Evolutionary conservation across 2,113 vertebrate genomes (phyloP), one percentile per base, ranked within the genome.

Genomic region (Copsychus sechellarum): DNA sequence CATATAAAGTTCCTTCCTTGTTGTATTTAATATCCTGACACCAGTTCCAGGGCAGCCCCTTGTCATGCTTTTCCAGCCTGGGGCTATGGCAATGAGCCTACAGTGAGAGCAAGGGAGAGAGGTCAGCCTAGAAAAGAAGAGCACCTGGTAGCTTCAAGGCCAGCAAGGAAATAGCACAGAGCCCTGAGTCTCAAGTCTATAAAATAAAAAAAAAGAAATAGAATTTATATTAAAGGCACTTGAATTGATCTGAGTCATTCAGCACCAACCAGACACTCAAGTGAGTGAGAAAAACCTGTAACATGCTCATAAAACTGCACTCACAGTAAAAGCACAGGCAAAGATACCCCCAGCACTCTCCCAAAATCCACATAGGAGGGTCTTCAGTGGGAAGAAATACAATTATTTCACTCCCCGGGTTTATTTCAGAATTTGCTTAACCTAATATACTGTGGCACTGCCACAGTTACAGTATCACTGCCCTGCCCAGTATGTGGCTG

Each of bases 11-110:
- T 90, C 69, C 87, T 65, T 21, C 76, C 80, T 91, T 65, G 22
- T 51, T 89, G 40, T 69, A 19, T 86, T 85, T 87, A 64, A 95
- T 42, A 93, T 91, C 71, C 70, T 81, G 88, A 90, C 95, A 89
- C 56, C 29, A 23, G 66, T 71, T 64, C 81, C 73, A 82, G 71
- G 69, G 88, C 86, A 96, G 86, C 17, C 56, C 62, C 71, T 79
- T 56, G 71, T 54, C 38, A 82, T 3, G 61, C 82, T 96, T 57
- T 65, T 64, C 80, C 81, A 94, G 92, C 94, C 89, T 80, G 3
- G 1, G 82, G 92, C 90, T 56, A 13, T 6, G 1, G 77, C 5
- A 15, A 20, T 21, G 78, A 89, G 64, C 80, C 88, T 34, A 31
- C n/a, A 90, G 71, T 1, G 5, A 69, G 28, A 78, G 58, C 58